Evolutionary conservation across 2,113 vertebrate genomes (phyloP).

Genomic region (Pantherophis guttatus): DNA sequence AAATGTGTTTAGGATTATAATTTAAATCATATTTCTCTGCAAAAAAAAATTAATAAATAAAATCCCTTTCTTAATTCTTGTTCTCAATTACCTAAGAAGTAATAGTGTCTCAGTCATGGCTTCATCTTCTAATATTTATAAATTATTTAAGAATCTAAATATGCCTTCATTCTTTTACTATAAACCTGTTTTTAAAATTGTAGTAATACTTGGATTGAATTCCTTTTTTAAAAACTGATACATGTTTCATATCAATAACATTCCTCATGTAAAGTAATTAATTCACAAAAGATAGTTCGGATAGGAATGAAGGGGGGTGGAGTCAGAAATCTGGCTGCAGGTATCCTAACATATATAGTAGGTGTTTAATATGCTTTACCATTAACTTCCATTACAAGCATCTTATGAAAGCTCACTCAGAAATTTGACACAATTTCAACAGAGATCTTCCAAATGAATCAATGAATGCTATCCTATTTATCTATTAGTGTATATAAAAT

Average conservation of each 20-base stretch:
- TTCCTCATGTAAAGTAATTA: not conserved
- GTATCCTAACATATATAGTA: not conserved
- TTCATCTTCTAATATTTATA: conserved; percentile 1
- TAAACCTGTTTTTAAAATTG: conserved; percentile 44
- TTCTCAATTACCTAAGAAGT: conserved; percentile 9
- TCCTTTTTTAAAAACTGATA: not conserved
- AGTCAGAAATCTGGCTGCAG: not conserved
- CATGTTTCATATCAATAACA: not conserved
- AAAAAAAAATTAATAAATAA: conserved; percentile 18
- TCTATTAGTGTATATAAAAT: not conserved
- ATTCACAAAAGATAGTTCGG: not conserved
- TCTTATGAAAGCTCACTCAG: not conserved
- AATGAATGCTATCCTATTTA: not conserved
- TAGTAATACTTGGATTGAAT: not conserved
- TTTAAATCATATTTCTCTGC: not conserved
- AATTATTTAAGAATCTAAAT: conserved; percentile 10
- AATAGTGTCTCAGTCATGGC: not conserved
- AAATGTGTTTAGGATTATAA: not conserved
- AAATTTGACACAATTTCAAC: not conserved
- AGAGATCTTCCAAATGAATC: not conserved
- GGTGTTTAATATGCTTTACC: not conserved
- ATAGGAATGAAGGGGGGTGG: not conserved
- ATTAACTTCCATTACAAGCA: not conserved
- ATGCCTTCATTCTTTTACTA: conserved; percentile 59
- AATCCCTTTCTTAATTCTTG: not conserved